Percentiles rank a stretch among this genome's conserved stretches.
These are phyloP conservation scores for Aradophagus sp. DNA, from an alignment of 1,140 invertebrate species.

Conservation along the genomic window DNA sequence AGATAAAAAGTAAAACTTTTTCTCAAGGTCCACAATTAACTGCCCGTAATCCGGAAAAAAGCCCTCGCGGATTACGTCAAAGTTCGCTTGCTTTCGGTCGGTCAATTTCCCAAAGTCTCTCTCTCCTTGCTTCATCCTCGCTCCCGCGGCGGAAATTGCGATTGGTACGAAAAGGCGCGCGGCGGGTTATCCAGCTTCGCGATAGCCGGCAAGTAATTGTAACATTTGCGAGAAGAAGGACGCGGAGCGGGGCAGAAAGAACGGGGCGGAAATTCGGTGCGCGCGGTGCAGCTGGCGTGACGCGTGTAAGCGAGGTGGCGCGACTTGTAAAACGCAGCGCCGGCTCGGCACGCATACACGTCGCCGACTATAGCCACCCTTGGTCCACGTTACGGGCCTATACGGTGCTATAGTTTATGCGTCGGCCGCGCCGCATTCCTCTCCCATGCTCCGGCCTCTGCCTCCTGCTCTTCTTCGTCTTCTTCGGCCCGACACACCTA, in stretches of 20 bases:
- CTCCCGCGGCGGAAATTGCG: no score
- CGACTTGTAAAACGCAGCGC: constrained; percentile 25
- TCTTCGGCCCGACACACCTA: constrained; percentile 61
- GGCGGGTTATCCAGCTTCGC: no score
- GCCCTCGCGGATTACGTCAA: no score
- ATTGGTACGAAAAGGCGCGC: no score
- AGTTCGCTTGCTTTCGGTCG: no score
- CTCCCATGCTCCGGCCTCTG: constrained; percentile 70
- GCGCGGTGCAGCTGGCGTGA: constrained; percentile 24
- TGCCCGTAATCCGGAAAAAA: no score
- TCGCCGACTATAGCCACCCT: constrained; percentile 67
- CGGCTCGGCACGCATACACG: constrained; percentile 28
- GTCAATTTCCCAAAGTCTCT: no score
- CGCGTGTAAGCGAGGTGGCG: constrained; percentile 38
- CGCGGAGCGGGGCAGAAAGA: no score
- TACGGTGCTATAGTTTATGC: constrained; percentile 73
- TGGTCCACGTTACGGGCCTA: constrained; percentile 66
- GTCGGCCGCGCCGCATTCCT: constrained; percentile 71
- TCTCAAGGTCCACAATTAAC: no score
- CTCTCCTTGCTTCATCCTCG: no score
- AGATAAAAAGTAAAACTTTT: no score
- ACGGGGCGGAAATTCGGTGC: background rate
- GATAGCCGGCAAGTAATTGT: no score
- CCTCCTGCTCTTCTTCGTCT: constrained; percentile 62
- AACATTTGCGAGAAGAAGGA: background rate